Conservation (phyloP, 2,797 vertebrate species). For the Heliangelus exortis region DNA sequence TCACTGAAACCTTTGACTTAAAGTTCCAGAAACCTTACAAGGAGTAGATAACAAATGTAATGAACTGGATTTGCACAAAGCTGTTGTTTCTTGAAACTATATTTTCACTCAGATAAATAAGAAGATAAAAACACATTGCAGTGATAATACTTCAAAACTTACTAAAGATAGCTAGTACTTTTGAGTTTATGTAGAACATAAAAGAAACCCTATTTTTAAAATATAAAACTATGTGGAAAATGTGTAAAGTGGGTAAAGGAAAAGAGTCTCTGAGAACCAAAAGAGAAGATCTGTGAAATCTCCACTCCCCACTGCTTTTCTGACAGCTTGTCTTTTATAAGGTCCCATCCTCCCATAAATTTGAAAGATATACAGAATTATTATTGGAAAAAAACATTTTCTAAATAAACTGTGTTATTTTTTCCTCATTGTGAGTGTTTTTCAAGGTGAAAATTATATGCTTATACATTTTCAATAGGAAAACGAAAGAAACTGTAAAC, state of each 20-base stretch:
- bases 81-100: neutral
- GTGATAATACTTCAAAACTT: neutral
- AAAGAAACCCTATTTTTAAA: neutral
- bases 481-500: conserved; percentile 37
- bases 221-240: neutral
- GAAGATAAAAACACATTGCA: neutral
- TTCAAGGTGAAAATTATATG: conserved; percentile 37
- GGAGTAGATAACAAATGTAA: neutral
- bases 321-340: neutral
- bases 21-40: neutral
- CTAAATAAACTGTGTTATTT: neutral
- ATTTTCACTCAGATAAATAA: neutral
- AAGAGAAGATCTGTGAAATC: neutral
- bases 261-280: neutral
- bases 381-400: neutral
- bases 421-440: neutral
- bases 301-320: neutral
- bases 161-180: neutral
- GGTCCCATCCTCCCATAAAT: neutral
- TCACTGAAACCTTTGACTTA: neutral
- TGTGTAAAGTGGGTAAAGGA: neutral
- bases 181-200: neutral
- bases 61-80: neutral
- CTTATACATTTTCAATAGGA: conserved; percentile 16
- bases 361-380: neutral